These are phyloP conservation scores for Campoplex nolae DNA, from an alignment of 2,888 invertebrate genomes.

Conservation along the genomic window DNA sequence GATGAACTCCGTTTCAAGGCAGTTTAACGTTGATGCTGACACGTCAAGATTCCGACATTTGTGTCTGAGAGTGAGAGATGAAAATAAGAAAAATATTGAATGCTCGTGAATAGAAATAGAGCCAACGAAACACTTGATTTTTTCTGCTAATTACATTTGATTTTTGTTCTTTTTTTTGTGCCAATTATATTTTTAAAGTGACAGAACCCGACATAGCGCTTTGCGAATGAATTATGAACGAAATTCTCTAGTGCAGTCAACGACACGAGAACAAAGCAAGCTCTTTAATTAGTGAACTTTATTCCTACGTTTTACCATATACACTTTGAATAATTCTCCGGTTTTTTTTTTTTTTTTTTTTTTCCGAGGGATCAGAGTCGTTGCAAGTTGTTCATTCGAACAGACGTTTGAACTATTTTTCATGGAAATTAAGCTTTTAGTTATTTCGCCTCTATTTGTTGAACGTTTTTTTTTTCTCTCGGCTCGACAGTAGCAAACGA, in stretches of 20 bases:
- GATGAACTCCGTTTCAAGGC: background rate
- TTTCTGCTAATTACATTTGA: background rate
- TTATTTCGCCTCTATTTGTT: background rate
- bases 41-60: too few relatives aligned
- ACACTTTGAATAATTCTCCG: conserved; percentile 35
- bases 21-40: too few relatives aligned
- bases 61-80: too few relatives aligned
- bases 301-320: conserved; percentile 41
- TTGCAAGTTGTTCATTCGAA: background rate
- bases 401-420: background rate
- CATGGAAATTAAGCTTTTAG: background rate
- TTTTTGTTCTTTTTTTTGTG: background rate
- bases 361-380: background rate
- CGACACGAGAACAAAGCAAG: conserved; percentile 38
- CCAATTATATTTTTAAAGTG: background rate
- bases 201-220: background rate
- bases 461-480: too few relatives aligned
- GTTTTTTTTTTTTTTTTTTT: conserved; percentile 16
- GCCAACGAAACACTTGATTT: background rate
- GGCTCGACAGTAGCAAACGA: background rate
- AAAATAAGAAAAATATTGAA: background rate
- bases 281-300: conserved; percentile 61
- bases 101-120: background rate
- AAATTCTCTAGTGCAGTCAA: conserved; percentile 18
- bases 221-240: conserved; percentile 19